Base-by-base conservation (phyloP, 2,888 invertebrate species). In the Trissolcus japonicus region DNA sequence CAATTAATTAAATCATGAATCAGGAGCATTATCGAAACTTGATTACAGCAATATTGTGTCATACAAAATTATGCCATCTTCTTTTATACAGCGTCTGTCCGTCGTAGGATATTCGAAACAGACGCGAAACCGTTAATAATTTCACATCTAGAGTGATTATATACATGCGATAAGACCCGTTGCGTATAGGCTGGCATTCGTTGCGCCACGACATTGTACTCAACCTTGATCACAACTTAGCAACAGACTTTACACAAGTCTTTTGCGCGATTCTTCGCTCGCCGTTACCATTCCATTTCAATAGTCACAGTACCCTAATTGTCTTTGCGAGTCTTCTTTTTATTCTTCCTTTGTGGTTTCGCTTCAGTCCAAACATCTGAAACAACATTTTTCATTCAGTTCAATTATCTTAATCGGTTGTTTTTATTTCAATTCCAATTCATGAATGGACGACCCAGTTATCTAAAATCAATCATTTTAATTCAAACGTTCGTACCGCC, bases 351-450 rank as follows among this genome's bases (percentile, higher is more conserved):
- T 66, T 92, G 90, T 73, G 91, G 91, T 87, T 94, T 94, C 16
- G 94, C 92, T 85, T 95, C 95, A 81, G 93, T 93, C 94, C 94
- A 95, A 35, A 92, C 90, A 89, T 94, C 94, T 94, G 89, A 17
- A 51, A n/a, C n/a, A 17, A 51, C n/a, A 46, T 46, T 35, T n/a
- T 29, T 29, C 29, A 29, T 29, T 6, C 29, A 29, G 1, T 29
- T 29, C 6, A 29, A 29, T n/a, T n/a, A n/a, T n/a, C n/a, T n/a
- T n/a, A n/a, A n/a, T n/a, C n/a, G n/a, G n/a, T n/a, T n/a, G n/a
- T n/a, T n/a, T n/a, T n/a, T n/a, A n/a, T n/a, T n/a, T n/a, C n/a
- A n/a, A n/a, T n/a, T n/a, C n/a, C n/a, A n/a, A n/a, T n/a, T n/a
- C n/a, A n/a, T n/a, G n/a, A n/a, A n/a, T n/a, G n/a, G n/a, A 4